A percentile compares a stretch with the other conserved stretches of the same genome.
phyloP scores from a whole-genome alignment of 2,113 vertebrate genomes.

The Cavia porcellus region DNA sequence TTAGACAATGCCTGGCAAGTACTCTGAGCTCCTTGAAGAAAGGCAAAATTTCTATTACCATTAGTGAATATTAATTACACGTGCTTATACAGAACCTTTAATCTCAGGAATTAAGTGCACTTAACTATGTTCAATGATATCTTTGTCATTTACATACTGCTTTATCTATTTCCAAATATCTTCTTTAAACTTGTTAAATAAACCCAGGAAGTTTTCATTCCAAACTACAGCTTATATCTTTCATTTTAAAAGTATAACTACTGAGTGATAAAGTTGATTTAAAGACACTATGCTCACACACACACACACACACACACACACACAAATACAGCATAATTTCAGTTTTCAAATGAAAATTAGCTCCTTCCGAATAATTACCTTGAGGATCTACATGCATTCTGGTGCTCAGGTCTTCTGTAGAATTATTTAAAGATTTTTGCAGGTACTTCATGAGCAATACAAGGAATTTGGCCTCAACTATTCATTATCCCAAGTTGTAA shows the following conservation, averaged over 20 bases:
- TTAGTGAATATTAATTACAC: slow-evolving; percentile 79
- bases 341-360: slow-evolving; percentile 67
- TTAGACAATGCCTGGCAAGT: slow-evolving; percentile 75
- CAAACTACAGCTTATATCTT: not conserved
- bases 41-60: slow-evolving; percentile 56
- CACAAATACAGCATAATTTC: not conserved
- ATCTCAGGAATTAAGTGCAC: slow-evolving; percentile 65
- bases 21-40: slow-evolving; percentile 70
- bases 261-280: slow-evolving; percentile 52
- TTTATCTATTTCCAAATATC: slow-evolving; percentile 57
- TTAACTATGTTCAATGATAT: slow-evolving; percentile 42
- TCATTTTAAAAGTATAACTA: slow-evolving; percentile 30
- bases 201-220: slow-evolving; percentile 26
- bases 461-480: slow-evolving; percentile 13
- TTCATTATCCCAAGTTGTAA: slow-evolving; percentile 16
- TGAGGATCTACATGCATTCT: not conserved
- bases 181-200: slow-evolving; percentile 68
- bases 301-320: not conserved
- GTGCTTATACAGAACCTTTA: slow-evolving; percentile 49
- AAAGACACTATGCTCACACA: not conserved
- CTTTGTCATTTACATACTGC: slow-evolving; percentile 65
- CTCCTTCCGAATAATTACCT: slow-evolving; percentile 54
- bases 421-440: slow-evolving; percentile 17
- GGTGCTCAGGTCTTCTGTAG: not conserved
- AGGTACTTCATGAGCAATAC: slow-evolving; percentile 16